Conservation (phyloP, 2,797 vertebrate species). For the Alcedo quadribrachys region DNA sequence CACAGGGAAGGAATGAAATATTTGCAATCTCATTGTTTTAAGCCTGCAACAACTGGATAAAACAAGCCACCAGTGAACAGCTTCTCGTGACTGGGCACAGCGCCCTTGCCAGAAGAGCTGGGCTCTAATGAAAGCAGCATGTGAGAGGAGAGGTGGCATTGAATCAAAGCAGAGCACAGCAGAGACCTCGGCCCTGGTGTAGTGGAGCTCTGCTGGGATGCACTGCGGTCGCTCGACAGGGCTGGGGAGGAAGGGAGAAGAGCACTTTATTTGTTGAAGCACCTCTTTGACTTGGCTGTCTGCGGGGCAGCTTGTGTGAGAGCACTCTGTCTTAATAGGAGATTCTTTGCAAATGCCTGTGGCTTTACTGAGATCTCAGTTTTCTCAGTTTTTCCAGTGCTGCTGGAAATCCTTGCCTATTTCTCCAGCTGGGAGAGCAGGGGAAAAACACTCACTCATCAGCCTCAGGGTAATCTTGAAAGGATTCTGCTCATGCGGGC, state of each 20-base stretch:
- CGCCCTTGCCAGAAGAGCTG: slow-evolving; percentile 29
- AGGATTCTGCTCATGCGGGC: background rate
- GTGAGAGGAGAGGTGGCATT: background rate
- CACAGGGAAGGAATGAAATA: background rate
- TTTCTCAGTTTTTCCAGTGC: slow-evolving; percentile 31
- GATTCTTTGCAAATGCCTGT: background rate
- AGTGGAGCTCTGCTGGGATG: background rate
- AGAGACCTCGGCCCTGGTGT: background rate
- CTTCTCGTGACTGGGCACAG: slow-evolving; percentile 55
- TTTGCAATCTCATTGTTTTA: slow-evolving; percentile 63
- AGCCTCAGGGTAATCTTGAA: background rate
- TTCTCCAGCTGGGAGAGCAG: background rate
- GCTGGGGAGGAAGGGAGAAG: background rate
- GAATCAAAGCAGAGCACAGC: background rate
- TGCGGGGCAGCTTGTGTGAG: background rate
- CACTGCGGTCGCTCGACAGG: background rate
- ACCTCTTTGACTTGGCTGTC: background rate
- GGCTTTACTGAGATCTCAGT: background rate
- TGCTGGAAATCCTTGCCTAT: background rate
- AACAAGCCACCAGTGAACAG: slow-evolving; percentile 36
- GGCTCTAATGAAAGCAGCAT: slow-evolving; percentile 45
- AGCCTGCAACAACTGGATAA: slow-evolving; percentile 27
- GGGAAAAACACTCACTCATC: background rate
- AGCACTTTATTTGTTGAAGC: background rate
- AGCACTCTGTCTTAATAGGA: background rate